Percentiles rank a stretch among this genome's conserved stretches.
Conservation (phyloP, 2,113 vertebrate genomes). For the Ondatra zibethicus region DNA sequence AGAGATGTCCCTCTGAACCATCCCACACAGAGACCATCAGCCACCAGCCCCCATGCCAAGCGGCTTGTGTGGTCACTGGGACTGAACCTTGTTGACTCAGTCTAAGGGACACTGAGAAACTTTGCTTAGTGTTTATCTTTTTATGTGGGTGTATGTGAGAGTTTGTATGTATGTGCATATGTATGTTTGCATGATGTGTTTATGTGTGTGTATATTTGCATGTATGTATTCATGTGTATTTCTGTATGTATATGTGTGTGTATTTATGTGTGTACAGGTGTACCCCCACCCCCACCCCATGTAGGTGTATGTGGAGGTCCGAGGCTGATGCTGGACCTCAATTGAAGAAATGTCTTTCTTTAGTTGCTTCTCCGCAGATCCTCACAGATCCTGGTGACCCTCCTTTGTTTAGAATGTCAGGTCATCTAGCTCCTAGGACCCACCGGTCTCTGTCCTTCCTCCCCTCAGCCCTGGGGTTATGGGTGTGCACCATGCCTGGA, state of each 20-base stretch:
- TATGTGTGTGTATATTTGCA: background rate
- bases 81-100: background rate
- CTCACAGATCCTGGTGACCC: background rate
- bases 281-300: background rate
- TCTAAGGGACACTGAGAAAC: background rate
- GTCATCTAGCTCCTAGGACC: background rate
- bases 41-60: fast-evolving
- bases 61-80: background rate
- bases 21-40: fast-evolving
- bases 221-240: background rate
- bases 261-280: background rate
- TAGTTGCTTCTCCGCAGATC: background rate
- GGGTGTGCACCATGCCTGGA: background rate
- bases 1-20: background rate
- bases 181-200: background rate
- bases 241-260: background rate
- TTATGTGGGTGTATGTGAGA: too few relatives aligned
- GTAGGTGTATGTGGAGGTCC: background rate
- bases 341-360: background rate
- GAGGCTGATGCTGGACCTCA: background rate
- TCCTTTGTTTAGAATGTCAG: background rate
- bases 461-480: fast-evolving
- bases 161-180: background rate
- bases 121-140: background rate
- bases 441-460: too few relatives aligned